Conservation (phyloP, 1,140 invertebrate species). For the Nephila pilipes region DNA sequence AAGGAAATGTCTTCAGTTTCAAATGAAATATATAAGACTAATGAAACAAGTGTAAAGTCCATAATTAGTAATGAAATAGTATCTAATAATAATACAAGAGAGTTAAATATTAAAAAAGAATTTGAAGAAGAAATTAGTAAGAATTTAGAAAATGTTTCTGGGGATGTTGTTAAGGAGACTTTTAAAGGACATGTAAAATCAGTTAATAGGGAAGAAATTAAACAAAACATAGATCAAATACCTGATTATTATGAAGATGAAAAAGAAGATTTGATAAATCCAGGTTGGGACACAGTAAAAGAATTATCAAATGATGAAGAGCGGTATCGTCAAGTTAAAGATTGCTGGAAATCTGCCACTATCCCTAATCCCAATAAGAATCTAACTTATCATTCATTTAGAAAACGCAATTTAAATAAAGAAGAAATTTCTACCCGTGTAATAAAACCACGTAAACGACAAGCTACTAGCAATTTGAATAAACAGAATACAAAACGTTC, state of each 20-base stretch:
- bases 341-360: constrained; percentile 67
- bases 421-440: neutral
- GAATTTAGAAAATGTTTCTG: neutral
- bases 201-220: neutral
- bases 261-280: constrained; percentile 73
- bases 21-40: too few relatives aligned
- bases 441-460: constrained; percentile 37
- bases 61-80: neutral
- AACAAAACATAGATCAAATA: neutral
- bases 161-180: neutral
- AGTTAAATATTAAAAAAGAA: neutral
- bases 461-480: constrained; percentile 19
- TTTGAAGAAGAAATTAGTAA: neutral
- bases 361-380: constrained; percentile 75
- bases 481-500: constrained; percentile 3
- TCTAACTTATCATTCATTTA: constrained; percentile 69
- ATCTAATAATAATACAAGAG: neutral
- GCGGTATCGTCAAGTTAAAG: constrained; percentile 71
- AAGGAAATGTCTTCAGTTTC: too few relatives aligned
- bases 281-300: constrained; percentile 74
- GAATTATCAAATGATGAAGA: constrained; percentile 72
- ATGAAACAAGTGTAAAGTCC: too few relatives aligned
- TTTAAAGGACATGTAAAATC: neutral
- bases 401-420: neutral
- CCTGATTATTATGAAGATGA: constrained; percentile 61